Conservation (phyloP, 2,888 invertebrate genomes). For the Vesta saturnalis region DNA sequence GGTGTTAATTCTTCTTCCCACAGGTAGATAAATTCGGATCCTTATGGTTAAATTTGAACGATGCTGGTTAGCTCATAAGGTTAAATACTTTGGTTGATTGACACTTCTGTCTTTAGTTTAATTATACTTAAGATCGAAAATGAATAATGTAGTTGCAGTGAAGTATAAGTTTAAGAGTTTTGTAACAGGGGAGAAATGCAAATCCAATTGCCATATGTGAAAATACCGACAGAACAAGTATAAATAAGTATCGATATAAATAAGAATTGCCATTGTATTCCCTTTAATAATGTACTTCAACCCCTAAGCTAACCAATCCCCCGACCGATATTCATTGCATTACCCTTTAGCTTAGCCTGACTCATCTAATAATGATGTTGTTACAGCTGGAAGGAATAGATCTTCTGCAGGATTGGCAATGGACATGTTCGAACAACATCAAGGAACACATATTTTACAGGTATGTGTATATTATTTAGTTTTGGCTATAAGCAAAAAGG, state of each 20-base stretch:
- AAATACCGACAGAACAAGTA: slow-evolving; percentile 11
- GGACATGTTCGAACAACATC: slow-evolving; percentile 95
- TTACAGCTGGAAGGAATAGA: slow-evolving; percentile 80
- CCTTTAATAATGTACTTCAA: slow-evolving; percentile 29
- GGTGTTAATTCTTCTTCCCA: slow-evolving; percentile 11
- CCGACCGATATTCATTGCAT: slow-evolving; percentile 43
- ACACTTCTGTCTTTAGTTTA: too few species aligned
- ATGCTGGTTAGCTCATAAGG: too few species aligned
- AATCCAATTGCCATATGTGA: slow-evolving; percentile 19
- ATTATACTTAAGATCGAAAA: too few species aligned
- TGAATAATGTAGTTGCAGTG: too few species aligned
- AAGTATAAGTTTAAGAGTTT: too few species aligned
- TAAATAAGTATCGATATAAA: slow-evolving; percentile 21
- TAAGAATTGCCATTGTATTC: slow-evolving; percentile 21
- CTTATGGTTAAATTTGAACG: too few species aligned
- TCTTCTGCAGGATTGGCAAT: slow-evolving; percentile 77
- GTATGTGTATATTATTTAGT: slow-evolving; percentile 64
- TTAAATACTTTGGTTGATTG: too few species aligned
- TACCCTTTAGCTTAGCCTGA: slow-evolving; percentile 47
- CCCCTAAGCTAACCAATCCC: slow-evolving; percentile 40
- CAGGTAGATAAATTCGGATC: slow-evolving; percentile 5
- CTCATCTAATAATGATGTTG: slow-evolving; percentile 53
- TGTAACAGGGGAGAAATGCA: too few species aligned
- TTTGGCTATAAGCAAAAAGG: background rate
- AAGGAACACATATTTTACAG: slow-evolving; percentile 97